Base-by-base conservation (phyloP, 2,797 vertebrate species). In the Echiichthys vipera region DNA sequence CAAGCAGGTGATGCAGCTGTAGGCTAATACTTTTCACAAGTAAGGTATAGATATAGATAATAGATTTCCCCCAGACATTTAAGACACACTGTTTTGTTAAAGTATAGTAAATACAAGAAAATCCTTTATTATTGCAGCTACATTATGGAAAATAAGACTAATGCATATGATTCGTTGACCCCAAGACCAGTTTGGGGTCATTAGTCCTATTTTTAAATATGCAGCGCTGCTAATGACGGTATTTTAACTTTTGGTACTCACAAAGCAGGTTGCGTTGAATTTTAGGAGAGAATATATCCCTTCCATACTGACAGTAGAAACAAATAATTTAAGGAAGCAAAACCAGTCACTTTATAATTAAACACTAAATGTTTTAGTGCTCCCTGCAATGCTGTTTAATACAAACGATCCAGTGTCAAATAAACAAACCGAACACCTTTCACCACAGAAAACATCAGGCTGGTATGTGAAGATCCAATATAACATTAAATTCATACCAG, bases 131-230 rank as follows among this genome's bases (percentile, higher is more conserved):
- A 67, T 46, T 8, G 6, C 25, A 20, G 50, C 18, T 40, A 11
- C 15, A 45, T 73, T 55, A 54, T 61, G 50, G 56, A 34, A 68
- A 73, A 75, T 34, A 36, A 63, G 11, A 55, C 9, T 10, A 49
- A 13, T 17, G 20, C 4, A 36, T 30, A 7, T 25, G 14, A 63
- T 15, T 74, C 24, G 71, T 59, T 71, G 29, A 71, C 56, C 34
- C 9, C 17, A 29, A 37, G 25, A 61, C 8, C 51, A 29, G 14
- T 4, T 36, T 25, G 20, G 18, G 18, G 24, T 54, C 39, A 50
- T 5, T 22, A 7, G 13, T 30, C 5, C 18, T 56, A 45, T 70
- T 62, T 74, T 78, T 6, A 71, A 59, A 67, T 15, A 59, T 39
- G 22, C 13, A 39, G 58, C 20, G 4, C 5, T 18, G 46, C 47